Percentiles rank a stretch among this genome's conserved stretches.
Evolutionary conservation across 2,888 invertebrate species (phyloP).

Genomic region (Parnassius mnemosyne): DNA sequence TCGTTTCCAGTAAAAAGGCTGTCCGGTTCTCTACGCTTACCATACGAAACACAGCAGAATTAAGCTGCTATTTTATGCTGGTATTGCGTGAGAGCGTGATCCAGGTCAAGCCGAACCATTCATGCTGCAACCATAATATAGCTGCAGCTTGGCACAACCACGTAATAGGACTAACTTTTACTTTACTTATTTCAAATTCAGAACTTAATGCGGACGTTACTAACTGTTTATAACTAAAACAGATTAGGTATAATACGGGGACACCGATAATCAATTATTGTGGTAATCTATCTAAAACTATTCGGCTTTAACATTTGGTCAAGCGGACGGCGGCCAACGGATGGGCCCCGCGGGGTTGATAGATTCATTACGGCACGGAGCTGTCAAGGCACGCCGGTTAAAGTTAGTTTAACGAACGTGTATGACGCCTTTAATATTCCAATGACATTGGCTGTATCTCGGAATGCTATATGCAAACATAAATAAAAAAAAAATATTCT

Average conservation of each 20-base stretch:
- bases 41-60: no score
- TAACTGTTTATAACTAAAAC: slow-evolving; percentile 12
- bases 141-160: no score
- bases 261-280: slow-evolving; percentile 16
- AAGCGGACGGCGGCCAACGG: slow-evolving; percentile 16
- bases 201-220: not conserved
- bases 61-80: no score
- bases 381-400: no score
- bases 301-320: slow-evolving; percentile 16
- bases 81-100: no score
- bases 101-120: no score
- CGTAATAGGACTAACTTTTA: no score
- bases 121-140: no score
- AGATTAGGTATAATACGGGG: slow-evolving; percentile 18
- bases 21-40: no score
- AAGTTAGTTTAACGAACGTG: no score
- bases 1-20: no score
- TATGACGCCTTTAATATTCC: no score
- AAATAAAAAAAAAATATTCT: not conserved
- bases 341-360: slow-evolving; percentile 28
- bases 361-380: slow-evolving; percentile 27
- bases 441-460: not conserved
- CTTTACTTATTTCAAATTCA: not conserved
- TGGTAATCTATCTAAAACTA: slow-evolving; percentile 22
- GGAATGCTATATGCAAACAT: not conserved